A percentile compares a stretch with the other conserved stretches of the same genome.
These are phyloP conservation scores for Hemistola chrysoprasaria DNA, from an alignment of 2,888 invertebrate genomes.

Conservation along the genomic window DNA sequence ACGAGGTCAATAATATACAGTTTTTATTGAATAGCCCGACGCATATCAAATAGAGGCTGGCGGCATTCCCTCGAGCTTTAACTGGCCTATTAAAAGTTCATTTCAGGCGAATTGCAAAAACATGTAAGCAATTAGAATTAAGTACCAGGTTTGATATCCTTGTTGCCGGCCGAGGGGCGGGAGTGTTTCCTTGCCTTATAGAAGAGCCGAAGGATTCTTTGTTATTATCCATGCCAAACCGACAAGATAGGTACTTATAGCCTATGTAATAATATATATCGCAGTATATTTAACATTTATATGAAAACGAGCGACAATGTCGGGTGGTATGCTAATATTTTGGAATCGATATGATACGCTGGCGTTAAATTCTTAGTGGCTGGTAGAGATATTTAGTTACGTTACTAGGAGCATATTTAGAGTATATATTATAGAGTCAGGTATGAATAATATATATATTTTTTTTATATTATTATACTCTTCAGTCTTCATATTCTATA, in stretches of 20 bases:
- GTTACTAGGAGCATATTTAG: too few species aligned
- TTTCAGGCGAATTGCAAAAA: conserved; percentile 58
- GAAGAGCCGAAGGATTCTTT: conserved; percentile 44
- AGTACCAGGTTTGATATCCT: conserved; percentile 60
- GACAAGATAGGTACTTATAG: conserved; percentile 64
- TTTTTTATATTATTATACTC: too few species aligned
- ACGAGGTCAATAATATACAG: conserved; percentile 21
- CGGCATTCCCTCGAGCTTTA: conserved; percentile 32
- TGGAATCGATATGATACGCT: too few species aligned
- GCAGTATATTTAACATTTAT: conserved; percentile 30
- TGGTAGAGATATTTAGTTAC: too few species aligned
- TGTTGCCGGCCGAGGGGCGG: conserved; percentile 53
- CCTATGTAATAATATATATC: conserved; percentile 64
- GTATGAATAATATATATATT: too few species aligned
- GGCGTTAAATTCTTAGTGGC: too few species aligned
- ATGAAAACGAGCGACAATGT: conserved; percentile 23
- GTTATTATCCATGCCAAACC: conserved; percentile 65
- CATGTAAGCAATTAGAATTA: conserved; percentile 63
- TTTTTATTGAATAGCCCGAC: conserved; percentile 27
- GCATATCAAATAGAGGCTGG: conserved; percentile 28
- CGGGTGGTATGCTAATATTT: conserved; percentile 8
- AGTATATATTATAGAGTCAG: too few species aligned
- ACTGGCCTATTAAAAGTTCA: conserved; percentile 50
- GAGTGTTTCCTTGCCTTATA: conserved; percentile 55
- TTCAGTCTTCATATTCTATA: too few species aligned